These are phyloP conservation scores for Hypanus sabinus DNA, from an alignment of 2,113 vertebrate genomes.

Conservation along the genomic window DNA sequence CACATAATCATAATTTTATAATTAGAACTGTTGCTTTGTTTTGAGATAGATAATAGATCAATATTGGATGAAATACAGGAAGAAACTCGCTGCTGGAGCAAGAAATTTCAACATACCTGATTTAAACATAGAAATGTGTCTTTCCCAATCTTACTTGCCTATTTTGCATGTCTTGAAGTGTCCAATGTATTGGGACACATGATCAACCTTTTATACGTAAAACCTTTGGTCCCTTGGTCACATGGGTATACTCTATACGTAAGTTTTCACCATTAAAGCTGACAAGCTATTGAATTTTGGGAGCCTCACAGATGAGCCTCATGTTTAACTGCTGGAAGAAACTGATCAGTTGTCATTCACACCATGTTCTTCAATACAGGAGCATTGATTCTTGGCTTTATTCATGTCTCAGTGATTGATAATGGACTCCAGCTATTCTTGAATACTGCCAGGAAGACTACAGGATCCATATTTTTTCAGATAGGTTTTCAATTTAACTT, in stretches of 20 bases:
- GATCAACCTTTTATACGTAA: neutral
- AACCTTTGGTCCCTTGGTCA: neutral
- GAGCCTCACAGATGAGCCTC: neutral
- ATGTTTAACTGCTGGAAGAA: too few species aligned
- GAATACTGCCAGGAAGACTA: too few species aligned
- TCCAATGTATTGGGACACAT: neutral
- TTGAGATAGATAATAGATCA: neutral
- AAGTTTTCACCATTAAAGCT: neutral
- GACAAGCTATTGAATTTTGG: neutral
- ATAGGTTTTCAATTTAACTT: too few species aligned
- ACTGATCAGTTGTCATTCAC: too few species aligned
- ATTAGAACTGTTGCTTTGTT: neutral
- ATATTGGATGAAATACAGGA: neutral
- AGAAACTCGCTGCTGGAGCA: neutral
- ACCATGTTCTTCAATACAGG: too few species aligned
- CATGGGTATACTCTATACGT: neutral
- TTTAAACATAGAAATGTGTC: neutral
- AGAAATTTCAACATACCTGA: neutral
- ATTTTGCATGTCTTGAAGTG: neutral
- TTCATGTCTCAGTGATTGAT: too few species aligned
- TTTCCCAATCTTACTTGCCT: neutral
- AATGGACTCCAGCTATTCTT: too few species aligned
- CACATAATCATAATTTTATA: neutral
- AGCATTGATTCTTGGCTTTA: too few species aligned
- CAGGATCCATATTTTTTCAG: too few species aligned